A percentile compares a stretch with the other conserved stretches of the same genome.
Evolutionary conservation across 2,888 invertebrate genomes (phyloP).

Genomic region (Nymphalis c-album): DNA sequence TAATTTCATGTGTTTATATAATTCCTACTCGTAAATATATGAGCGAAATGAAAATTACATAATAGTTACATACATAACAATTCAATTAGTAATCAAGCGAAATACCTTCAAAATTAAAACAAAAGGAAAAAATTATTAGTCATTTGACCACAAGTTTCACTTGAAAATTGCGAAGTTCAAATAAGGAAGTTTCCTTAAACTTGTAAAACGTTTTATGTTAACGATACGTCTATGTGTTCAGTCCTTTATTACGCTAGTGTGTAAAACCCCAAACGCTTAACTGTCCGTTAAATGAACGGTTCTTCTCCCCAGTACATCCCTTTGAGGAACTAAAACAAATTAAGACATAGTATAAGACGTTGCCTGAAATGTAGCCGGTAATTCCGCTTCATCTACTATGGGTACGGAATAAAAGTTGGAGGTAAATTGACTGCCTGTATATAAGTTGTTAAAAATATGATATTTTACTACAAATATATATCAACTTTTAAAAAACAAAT

Average conservation of each 20-base stretch:
- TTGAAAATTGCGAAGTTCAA: not conserved
- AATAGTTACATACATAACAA: too few species aligned
- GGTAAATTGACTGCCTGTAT: too few species aligned
- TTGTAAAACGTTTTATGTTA: constrained; percentile 2
- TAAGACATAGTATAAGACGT: constrained; percentile 12
- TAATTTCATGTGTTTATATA: too few species aligned
- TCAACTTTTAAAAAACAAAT: too few species aligned
- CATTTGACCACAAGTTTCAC: too few species aligned
- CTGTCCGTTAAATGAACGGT: constrained; percentile 15
- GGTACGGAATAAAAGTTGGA: not conserved
- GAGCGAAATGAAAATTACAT: too few species aligned
- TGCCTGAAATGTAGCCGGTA: constrained; percentile 3
- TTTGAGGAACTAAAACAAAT: constrained; percentile 14
- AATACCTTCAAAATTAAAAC: too few species aligned
- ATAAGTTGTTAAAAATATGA: too few species aligned
- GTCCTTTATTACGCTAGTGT: constrained; percentile 6
- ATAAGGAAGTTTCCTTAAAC: not conserved
- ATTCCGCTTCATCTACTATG: not conserved
- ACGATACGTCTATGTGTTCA: not conserved
- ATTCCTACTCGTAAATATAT: too few species aligned
- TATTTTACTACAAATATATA: too few species aligned
- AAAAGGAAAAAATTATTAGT: too few species aligned
- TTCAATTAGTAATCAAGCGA: too few species aligned
- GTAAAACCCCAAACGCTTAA: constrained; percentile 12
- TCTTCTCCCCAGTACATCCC: not conserved